Conservation (phyloP, 2,888 invertebrate species). For the Stenolophus ochropezus region DNA sequence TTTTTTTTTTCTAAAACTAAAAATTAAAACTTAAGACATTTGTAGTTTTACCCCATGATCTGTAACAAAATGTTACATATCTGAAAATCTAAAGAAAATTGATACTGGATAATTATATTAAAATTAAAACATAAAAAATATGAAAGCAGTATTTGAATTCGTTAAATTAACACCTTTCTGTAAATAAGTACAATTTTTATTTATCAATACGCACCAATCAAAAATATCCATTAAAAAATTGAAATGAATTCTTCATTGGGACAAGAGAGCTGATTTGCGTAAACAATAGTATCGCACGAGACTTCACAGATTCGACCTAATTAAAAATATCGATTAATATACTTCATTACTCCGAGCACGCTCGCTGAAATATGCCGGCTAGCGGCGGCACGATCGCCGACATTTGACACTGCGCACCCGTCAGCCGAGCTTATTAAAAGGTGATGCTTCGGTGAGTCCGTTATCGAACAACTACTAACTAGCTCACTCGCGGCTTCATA, state of each 20-base stretch:
- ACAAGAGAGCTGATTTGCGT: slow-evolving; percentile 9
- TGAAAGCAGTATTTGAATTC: not conserved
- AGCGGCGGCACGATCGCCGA: not conserved
- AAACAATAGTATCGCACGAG: not conserved
- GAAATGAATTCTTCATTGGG: slow-evolving; percentile 6
- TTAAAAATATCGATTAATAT: slow-evolving; percentile 54
- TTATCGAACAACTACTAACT: not conserved
- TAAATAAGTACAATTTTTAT: not conserved
- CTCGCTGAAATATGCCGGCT: not conserved
- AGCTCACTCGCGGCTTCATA: not conserved
- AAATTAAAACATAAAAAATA: no score
- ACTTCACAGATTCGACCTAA: slow-evolving; percentile 37
- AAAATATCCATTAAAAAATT: slow-evolving; percentile 21
- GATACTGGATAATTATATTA: no score
- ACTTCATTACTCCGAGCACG: slow-evolving; percentile 35
- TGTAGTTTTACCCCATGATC: no score
- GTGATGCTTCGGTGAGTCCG: not conserved
- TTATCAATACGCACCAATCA: slow-evolving; percentile 18
- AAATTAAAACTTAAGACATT: no score
- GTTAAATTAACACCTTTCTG: not conserved
- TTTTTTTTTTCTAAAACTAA: no score
- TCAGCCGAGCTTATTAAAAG: slow-evolving; percentile 39
- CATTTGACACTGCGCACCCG: slow-evolving; percentile 12
- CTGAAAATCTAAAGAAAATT: no score
- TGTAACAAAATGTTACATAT: no score